Evolutionary conservation across 2,797 vertebrate species (phyloP), one percentile per base, ranked within the genome.

Genomic region (Austrolebias charrua): DNA sequence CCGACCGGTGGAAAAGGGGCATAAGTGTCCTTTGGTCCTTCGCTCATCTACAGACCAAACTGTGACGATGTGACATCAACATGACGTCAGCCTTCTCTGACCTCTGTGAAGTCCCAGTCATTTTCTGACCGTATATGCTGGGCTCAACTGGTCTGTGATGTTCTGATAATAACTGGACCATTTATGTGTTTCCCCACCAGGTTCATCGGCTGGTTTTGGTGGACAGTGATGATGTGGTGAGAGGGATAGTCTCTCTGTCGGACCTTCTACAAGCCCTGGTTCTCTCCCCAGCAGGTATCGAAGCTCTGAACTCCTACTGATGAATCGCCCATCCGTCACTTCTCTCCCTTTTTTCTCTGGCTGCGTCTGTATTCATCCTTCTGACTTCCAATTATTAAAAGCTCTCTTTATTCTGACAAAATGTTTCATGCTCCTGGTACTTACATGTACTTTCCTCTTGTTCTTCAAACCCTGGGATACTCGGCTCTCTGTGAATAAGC

Each of bases 201-300:
- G 97, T 99, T 68, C 97, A 99, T 90, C 95, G 97, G 60, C 82
- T 98, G 88, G 97, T 99, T 66, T 86, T 98, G 80, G 95, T 99
- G 67, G 95, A 99, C 10, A 88, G 90, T 64, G 91, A 92, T 2
- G 94, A 85, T 52, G 86, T 93, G 69, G 95, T 96, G 0, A 92
- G 89, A 82, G 97, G 97, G 12, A 96, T 99, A 51, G 78, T 99
- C 71, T 99, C 97, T 38, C 95, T 99, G 38, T 99, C 97, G 0
- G 96, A 99, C 90, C 94, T 99, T 66, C 95, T 99, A 7, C 97
- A 98, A 89, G 95, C 96, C 0, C 90, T 98, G 79, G 93, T 99
- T 66, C 93, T 99, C 87, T 94, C 93, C 75, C 97, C 97, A 0
- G 95, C 96, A 90, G 97, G 97, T 93, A 97, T 99, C 63, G 93